Base-by-base conservation (phyloP, 2,888 invertebrate genomes). In the Ornithoptera alexandrae region DNA sequence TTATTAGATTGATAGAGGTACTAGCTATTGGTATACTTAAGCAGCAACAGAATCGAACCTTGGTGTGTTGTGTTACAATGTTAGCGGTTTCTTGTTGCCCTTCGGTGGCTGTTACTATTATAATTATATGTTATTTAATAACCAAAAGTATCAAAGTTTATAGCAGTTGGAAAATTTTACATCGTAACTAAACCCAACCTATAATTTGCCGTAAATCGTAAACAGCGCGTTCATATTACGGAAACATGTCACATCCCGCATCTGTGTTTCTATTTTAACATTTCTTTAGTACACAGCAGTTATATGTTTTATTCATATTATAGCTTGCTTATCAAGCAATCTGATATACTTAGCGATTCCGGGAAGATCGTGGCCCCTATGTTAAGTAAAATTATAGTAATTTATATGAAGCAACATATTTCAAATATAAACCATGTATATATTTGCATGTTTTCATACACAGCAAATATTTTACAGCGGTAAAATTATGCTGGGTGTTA, bases 211-310 rank as follows among this genome's bases (percentile, higher is more conserved):
- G 67, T 39, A 50, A 67, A 67, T 67, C 70, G 63, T 67, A 70
- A 70, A 70, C 67, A 59, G 66, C 62, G 69, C 59, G 62, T 70
- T 67, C 63, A 42, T 67, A 63, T 70, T 67, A 64, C 59, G 66
- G 53, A 67, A 67, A 67, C 70, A 67, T 70, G 70, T 70, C 67
- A 67, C 70, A 64, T 67, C 70, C 70, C 63, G 70, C 63, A 70
- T 70, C 63, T 70, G 70, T 68, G 64, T 67, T 67, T 70, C 70
- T 70, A 63, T 70, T 67, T 67, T 67, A 70, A 70, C 67, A 70
- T 70, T 70, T 67, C 70, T 70, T 70, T 70, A 67, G 67, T 67
- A 63, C 59, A 62, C 59, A 70, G 53, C 50, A 39, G 36, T 39
- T 24, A 50, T 30, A 70, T 70, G 70, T 67, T 70, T 67, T 67